A percentile compares a stretch with the other conserved stretches of the same genome.
Evolutionary conservation across 2,113 vertebrate species (phyloP).

Genomic region (Aegithalos caudatus): DNA sequence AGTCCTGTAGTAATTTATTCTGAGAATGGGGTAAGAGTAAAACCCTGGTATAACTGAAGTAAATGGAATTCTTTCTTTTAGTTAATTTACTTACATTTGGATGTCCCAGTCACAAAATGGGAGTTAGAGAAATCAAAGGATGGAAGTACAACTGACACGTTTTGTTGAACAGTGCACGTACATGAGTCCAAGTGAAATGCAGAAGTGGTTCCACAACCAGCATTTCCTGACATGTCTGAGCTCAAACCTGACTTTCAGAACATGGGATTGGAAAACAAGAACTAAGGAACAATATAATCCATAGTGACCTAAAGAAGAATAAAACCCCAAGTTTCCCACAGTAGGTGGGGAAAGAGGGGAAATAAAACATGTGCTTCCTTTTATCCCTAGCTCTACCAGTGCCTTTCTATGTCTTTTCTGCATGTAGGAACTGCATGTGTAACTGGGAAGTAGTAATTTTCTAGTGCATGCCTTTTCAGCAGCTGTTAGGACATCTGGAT

Average conservation of each 20-base stretch:
- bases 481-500: conserved; percentile 34
- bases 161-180: neutral
- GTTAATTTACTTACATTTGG: neutral
- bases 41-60: neutral
- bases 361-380: neutral
- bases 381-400: neutral
- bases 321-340: neutral
- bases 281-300: neutral
- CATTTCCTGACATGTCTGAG: neutral
- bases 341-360: neutral
- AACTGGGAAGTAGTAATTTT: neutral
- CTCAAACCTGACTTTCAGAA: neutral
- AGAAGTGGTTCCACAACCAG: neutral
- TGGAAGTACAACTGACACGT: neutral
- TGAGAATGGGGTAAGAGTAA: neutral
- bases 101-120: neutral
- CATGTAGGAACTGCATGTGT: neutral
- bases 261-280: neutral
- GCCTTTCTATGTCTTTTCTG: neutral
- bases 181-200: rapidly evolving
- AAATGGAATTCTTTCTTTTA: neutral
- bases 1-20: neutral
- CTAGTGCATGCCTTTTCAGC: neutral
- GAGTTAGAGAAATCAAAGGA: neutral
- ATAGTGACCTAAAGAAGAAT: neutral